These are phyloP conservation scores for Chlorocebus sabaeus DNA, from an alignment of 2,113 vertebrate genomes.

Conservation along the genomic window DNA sequence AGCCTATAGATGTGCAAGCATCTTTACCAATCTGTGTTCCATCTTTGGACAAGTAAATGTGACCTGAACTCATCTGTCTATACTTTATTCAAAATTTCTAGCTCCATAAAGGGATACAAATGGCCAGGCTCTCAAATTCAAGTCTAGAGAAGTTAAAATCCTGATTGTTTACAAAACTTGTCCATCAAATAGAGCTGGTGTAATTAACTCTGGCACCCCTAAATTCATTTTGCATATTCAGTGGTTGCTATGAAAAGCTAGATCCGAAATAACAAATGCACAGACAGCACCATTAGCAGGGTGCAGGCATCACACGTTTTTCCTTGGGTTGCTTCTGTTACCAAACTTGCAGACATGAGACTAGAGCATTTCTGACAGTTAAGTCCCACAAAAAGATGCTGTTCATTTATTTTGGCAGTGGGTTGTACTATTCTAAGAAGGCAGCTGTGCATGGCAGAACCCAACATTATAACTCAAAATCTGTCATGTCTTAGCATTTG, in stretches of 20 bases:
- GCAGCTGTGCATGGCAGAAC: constrained; percentile 44
- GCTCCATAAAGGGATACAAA: constrained; percentile 32
- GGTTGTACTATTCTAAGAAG: constrained; percentile 43
- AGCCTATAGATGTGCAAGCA: not conserved
- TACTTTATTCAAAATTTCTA: constrained; percentile 56
- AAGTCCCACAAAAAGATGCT: constrained; percentile 64
- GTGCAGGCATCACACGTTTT: constrained; percentile 44
- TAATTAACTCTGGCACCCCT: constrained; percentile 54
- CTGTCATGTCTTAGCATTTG: constrained; percentile 11
- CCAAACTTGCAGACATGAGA: constrained; percentile 66
- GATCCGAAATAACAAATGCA: constrained; percentile 44
- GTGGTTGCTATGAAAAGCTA: constrained; percentile 39
- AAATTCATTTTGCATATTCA: constrained; percentile 59
- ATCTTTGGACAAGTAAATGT: constrained; percentile 51
- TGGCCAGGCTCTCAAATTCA: constrained; percentile 41
- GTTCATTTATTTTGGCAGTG: constrained; percentile 68
- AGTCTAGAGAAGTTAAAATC: constrained; percentile 55
- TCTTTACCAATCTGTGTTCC: constrained; percentile 26
- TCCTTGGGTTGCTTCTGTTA: constrained; percentile 64
- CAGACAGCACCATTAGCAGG: constrained; percentile 17
- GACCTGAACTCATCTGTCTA: constrained; percentile 34
- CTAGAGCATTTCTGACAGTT: constrained; percentile 67
- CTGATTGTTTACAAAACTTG: constrained; percentile 52
- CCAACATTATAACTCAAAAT: constrained; percentile 35
- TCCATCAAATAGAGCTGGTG: constrained; percentile 48